Base-by-base conservation (phyloP, 2,888 invertebrate genomes). In the Lymantria monacha region DNA sequence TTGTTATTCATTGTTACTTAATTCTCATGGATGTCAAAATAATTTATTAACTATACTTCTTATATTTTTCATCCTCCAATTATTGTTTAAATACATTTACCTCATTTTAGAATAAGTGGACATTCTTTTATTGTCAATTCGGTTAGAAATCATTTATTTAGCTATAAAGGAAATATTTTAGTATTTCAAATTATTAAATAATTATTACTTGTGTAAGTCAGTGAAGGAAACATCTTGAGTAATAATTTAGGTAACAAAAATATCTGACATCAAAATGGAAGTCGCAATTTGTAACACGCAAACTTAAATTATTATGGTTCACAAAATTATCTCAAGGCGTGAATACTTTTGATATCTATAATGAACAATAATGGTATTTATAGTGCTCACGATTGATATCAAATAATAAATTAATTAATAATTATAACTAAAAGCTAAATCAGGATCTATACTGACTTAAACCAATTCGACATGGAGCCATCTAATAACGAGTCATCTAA, bases 1-100 rank as follows among this genome's bases (percentile, higher is more conserved):
- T 22, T 22, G 22, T 22, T 22, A 42, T 14, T 46, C 30, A 58
- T 67, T 67, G 62, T 67, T 43, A 30, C 8, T 13, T 38, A 44
- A 43, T 51, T 55, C 62, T 43, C 53, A 56, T 11, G 43, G 42
- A 7, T 55, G 38, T 53, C 51, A 42, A 53, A 52, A 51, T 51
- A 9, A 46, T 48, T 38, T 31, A 14, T 30, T 53, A 12, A 5
- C 2, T 22, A 33, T 33, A 33, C 33, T 33, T 33, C 1, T 33
- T 10, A 5, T 10, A 33, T 33, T 7, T 8, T 33, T 22, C 2
- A 22, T 5, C 22, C 2, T 3, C 22, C 22, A 22, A 22, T 22
- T 22, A 22, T 22, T 22, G 2, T 22, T 22, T 22, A 22, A 22
- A 8, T 33, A 33, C 30, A 30, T 30, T 30, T 30, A 30, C 22